Evolutionary conservation across 2,888 invertebrate genomes (phyloP), one percentile per base, ranked within the genome.

Genomic region (Trissolcus japonicus): DNA sequence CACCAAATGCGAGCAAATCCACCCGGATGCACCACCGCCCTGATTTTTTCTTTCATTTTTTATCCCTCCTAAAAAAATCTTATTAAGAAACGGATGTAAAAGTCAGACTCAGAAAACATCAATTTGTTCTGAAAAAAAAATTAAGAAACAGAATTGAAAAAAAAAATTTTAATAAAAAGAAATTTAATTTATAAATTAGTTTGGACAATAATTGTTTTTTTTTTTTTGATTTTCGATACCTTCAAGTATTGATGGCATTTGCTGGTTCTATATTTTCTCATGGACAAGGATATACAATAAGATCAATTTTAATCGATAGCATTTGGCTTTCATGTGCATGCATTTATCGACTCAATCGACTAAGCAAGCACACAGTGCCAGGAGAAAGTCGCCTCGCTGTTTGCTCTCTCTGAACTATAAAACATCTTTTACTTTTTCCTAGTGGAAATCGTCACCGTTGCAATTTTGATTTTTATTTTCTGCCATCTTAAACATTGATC

Each of bases 321-420:
- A 71, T 62, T 67, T 62, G 74, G 65, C 78, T 78, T 75, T 74
- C 78, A 46, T 46, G 16, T 75, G 74, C 67, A 62, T 67, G 61
- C 67, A 71, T 74, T 75, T 78, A 75, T 78, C 78, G 78, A 78
- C 75, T 71, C 71, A 65, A 78, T 78, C 78, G 74, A 74, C 71
- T 71, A 71, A 78, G 74, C 78, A 78, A 73, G 73, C 72, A 35
- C 35, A 78, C 66, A 78, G 69, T 68, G 69, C 65, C 78, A 71
- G 60, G 78, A 78, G 78, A 78, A 75, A 78, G 78, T 78, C 59
- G 66, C 61, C 17, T n/a, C 11, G 68, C 69, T 62, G 60, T 69
- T 71, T 67, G 62, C 78, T 78, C 69, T 78, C 69, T 69, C 69
- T 69, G 66, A 78, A 78, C 73, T 74, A 78, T 66, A 74, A 78